These are phyloP conservation scores for Strigamia crassipes DNA, from an alignment of 2,888 invertebrate genomes.

Conservation along the genomic window DNA sequence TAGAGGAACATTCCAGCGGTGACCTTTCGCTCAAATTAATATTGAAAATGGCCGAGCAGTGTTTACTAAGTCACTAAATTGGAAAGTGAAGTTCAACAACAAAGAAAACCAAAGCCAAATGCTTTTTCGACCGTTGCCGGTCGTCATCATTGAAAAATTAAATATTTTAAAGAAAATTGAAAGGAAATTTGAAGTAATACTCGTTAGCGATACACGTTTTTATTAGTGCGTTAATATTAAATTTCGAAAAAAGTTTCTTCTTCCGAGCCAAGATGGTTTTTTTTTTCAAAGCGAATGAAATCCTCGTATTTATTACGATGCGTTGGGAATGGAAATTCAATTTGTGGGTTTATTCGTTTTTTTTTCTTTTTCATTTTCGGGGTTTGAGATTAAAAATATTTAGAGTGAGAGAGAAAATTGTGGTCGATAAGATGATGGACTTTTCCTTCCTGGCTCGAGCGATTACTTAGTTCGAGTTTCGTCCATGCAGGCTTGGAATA, in stretches of 20 bases:
- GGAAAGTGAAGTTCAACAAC: background rate
- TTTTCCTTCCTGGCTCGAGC: background rate
- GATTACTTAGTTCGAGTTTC: background rate
- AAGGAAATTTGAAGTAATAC: no score
- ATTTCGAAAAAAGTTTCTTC: no score
- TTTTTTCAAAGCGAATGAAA: background rate
- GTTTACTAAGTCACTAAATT: background rate
- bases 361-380: background rate
- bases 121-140: no score
- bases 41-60: background rate
- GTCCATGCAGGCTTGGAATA: background rate
- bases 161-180: no score
- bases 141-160: no score
- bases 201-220: no score
- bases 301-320: background rate
- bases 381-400: slow-evolving; percentile 11
- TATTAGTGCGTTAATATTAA: no score
- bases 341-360: no score
- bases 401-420: background rate
- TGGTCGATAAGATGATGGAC: slow-evolving; percentile 28
- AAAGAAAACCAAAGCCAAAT: no score
- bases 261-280: background rate
- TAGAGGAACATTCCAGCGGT: background rate
- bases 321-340: no score
- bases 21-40: slow-evolving; percentile 10